These are phyloP conservation scores for Tipula unca DNA, from an alignment of 2,888 invertebrate genomes.

Conservation along the genomic window DNA sequence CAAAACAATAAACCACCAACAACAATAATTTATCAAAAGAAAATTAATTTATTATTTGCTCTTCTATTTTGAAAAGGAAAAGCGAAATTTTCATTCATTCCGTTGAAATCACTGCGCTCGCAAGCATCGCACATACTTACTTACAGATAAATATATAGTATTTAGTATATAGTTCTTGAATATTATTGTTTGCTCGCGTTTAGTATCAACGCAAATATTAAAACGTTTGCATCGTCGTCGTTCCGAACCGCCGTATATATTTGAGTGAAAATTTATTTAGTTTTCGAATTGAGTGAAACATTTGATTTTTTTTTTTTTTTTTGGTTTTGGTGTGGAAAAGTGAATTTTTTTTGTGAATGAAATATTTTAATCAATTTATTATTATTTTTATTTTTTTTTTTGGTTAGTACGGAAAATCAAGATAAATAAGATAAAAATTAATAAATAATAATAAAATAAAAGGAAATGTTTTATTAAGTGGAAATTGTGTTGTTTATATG, in stretches of 20 bases:
- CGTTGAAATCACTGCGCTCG: background rate
- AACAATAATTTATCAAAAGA: background rate
- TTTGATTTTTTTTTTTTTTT: background rate
- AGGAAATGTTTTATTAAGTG: conserved; percentile 14
- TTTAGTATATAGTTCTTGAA: too few relatives aligned
- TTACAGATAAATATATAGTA: background rate
- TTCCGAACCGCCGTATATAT: background rate
- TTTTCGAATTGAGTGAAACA: background rate
- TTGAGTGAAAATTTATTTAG: background rate
- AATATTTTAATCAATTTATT: background rate
- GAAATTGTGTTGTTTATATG: background rate
- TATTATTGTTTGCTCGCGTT: background rate
- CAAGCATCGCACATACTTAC: background rate
- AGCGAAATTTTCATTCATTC: background rate
- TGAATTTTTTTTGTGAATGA: background rate
- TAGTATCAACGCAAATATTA: background rate
- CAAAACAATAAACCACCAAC: background rate
- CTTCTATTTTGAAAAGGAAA: background rate
- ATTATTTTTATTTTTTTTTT: too few relatives aligned
- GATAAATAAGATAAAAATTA: background rate
- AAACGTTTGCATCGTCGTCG: background rate
- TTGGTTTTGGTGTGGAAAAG: background rate
- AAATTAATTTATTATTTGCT: background rate
- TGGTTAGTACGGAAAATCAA: background rate
- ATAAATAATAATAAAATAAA: too few relatives aligned